phyloP scores from a whole-genome alignment of 2,888 invertebrate species.

The Arrhopalites spinosus region DNA sequence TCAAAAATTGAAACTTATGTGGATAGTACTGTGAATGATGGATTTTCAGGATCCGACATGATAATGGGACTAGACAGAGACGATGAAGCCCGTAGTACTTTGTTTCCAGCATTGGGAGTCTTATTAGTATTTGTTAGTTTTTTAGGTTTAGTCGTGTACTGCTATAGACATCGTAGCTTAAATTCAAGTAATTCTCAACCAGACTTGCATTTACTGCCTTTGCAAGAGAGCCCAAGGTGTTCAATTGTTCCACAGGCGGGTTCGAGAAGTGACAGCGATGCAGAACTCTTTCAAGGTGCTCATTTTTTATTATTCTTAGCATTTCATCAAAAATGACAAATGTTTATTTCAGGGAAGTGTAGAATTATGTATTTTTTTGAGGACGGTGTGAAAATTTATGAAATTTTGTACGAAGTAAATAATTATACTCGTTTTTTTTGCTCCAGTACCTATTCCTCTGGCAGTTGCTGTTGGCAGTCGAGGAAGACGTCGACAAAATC shows the following conservation, averaged over 20 bases:
- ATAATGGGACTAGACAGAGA: not conserved
- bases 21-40: not conserved
- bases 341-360: too few species aligned
- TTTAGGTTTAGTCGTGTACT: constrained; percentile 73
- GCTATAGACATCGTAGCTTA: constrained; percentile 69
- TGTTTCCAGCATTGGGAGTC: constrained; percentile 85
- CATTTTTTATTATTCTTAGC: too few species aligned
- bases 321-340: too few species aligned
- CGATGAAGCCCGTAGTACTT: constrained; percentile 61
- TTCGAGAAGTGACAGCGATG: constrained; percentile 43
- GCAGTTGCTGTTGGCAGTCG: constrained; percentile 27
- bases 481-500: constrained; percentile 30
- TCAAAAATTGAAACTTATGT: constrained; percentile 1
- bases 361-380: too few species aligned
- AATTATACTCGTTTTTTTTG: too few species aligned
- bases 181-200: constrained; percentile 40
- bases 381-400: too few species aligned
- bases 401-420: too few species aligned
- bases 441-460: constrained; percentile 25
- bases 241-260: constrained; percentile 44
- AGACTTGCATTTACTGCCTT: constrained; percentile 4
- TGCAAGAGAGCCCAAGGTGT: constrained; percentile 41
- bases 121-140: constrained; percentile 63
- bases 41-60: not conserved
- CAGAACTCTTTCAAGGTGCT: constrained; percentile 34